Base-by-base conservation (phyloP, 35 echinoderm and acorn worm genomes). In the Antedon bifida region DNA sequence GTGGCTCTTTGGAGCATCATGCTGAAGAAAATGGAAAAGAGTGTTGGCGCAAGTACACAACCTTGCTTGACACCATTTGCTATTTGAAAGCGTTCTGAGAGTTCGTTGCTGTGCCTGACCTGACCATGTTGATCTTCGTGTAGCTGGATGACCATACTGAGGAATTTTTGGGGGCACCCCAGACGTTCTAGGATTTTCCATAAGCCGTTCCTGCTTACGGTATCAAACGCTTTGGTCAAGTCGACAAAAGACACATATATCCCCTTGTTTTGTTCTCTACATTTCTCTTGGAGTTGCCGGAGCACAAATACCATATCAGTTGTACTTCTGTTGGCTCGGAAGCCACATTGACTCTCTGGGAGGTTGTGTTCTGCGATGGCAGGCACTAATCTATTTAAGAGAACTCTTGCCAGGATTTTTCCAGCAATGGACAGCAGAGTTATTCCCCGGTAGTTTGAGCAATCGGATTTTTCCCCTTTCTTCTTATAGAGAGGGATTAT, bases 401-500 rank as follows among this genome's bases (percentile, higher is more conserved):
- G 28, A 1, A 78, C 33, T 79, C 76, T 76, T 3, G 87, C 87
- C 0, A 85, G 42, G 32, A 90, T 74, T 46, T 90, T 90, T 0
- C 88, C 88, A 0, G 84, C 88, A 31, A 89, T 85, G 38, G 76
- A 79, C 1, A 89, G 45, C 75, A 85, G 76, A 3, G 88, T 77
- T 12, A 89, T 89, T 44, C 88, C 77, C 30, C 88, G 45, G 82
- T 89, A 88, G 42, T 85, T 89, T 33, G 35, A 44, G 64, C 83
- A 33, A 31, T 89, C 83, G 29, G 74, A 74, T 32, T 80, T 78
- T 36, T 85, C 46, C 9, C 83, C 88, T 80, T 86, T 89, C 75
- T 80, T 83, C 39, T 86, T 90, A 78, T 81, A 90, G 0, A 90
- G 77, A 14, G 88, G 80, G 31, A 90, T 82, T 33, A 90, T 82